Base-by-base conservation (phyloP, 2,888 invertebrate genomes). In the Macrosiphum euphorbiae region DNA sequence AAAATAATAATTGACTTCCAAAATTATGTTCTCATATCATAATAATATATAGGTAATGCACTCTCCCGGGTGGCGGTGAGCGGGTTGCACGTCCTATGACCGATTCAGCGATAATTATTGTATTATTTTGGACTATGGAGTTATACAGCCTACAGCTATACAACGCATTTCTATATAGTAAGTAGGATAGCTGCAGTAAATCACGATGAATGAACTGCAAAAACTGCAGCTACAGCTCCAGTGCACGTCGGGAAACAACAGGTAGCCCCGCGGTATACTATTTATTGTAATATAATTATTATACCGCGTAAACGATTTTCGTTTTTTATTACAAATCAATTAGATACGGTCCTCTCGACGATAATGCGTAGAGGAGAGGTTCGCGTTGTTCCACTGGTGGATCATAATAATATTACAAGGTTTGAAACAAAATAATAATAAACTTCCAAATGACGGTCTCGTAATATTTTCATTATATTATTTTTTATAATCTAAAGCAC, bases 291-390 rank as follows among this genome's bases (percentile, higher is more conserved):
- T 35, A 78, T 7, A 7, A 44, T 28, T 61, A 61, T 35, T 78
- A 78, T 78, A 78, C 78, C 20, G 78, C 89, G 44, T 61, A 26
- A 78, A 78, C 50, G n/a, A n/a, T 91, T 52, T 84, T 91, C 20
- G 41, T 91, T 85, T 55, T 52, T 58, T 67, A 87, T 87, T 87
- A 67, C 87, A 67, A 92, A 88, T 92, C 92, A 92, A 92, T 92
- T 92, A 44, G 7, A 7, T 0, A 92, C 67, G 87, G 7, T 35
- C 26, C 41, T 92, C 16, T 87, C 86, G n/a, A 35, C 5, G 16
- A 88, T 50, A 20, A 20, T 20, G 16, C 7, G 78, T 2, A 8
- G 78, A 93, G 93, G 90, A 93, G 90, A 90, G 93, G 89, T 93
- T 85, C 50, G 86, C 85, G 85, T 44, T 86, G 58, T 90, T 35